phyloP scores from a whole-genome alignment of 2,797 vertebrate species.

The Percopsis omiscomaycus region DNA sequence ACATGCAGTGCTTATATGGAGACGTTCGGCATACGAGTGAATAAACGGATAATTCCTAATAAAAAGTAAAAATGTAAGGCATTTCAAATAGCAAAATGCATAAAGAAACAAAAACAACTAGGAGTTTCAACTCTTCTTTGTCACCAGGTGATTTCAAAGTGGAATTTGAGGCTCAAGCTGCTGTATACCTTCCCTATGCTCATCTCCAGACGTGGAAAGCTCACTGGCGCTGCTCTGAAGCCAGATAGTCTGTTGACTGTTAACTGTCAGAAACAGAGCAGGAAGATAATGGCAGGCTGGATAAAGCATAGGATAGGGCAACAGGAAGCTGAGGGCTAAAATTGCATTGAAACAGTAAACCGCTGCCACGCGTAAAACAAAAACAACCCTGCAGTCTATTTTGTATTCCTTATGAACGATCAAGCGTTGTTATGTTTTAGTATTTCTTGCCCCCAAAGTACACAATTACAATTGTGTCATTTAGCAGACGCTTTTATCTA shows the following conservation, averaged over 20 bases:
- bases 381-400: not conserved
- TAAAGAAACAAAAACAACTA: no score
- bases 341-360: conserved; percentile 11
- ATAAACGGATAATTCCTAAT: no score
- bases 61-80: no score
- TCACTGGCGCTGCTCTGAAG: conserved; percentile 33
- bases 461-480: not conserved
- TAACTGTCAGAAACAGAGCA: conserved; percentile 59
- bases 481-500: no score
- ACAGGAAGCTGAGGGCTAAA: conserved; percentile 13
- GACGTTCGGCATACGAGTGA: no score
- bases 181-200: conserved; percentile 41
- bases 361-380: not conserved
- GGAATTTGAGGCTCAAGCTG: conserved; percentile 17
- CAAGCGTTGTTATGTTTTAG: not conserved
- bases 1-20: no score
- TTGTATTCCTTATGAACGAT: not conserved
- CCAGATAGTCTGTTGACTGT: conserved; percentile 54
- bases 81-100: no score
- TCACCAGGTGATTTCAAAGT: not conserved
- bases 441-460: not conserved
- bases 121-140: no score
- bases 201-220: conserved; percentile 27
- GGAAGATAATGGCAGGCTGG: conserved; percentile 36
- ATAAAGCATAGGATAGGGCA: conserved; percentile 2